phyloP scores from a whole-genome alignment of 2,797 vertebrate species.

The Aphelocoma californica region DNA sequence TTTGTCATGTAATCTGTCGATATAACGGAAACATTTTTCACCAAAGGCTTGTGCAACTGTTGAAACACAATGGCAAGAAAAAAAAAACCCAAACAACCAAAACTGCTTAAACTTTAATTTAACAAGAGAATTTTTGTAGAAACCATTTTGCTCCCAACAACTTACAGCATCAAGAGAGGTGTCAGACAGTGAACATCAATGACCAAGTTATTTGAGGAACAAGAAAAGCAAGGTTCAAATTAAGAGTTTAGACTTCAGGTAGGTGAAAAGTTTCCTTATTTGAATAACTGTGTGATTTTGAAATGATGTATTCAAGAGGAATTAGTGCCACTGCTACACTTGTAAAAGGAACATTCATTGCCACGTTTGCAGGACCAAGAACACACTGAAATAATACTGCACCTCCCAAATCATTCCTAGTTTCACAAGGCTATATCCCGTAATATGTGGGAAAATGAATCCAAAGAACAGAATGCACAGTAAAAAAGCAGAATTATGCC shows the following conservation, averaged over 20 bases:
- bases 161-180: background rate
- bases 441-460: background rate
- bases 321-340: background rate
- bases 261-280: background rate
- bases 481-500: background rate
- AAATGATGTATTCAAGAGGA: background rate
- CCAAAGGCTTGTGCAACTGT: background rate
- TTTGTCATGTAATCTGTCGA: background rate
- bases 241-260: background rate
- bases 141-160: background rate
- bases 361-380: background rate
- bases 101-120: background rate
- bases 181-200: background rate
- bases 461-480: background rate
- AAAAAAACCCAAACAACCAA: background rate
- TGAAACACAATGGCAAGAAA: background rate
- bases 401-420: background rate
- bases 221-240: background rate
- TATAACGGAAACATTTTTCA: background rate
- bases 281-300: background rate
- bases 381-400: background rate
- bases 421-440: background rate
- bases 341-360: background rate
- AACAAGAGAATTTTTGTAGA: background rate
- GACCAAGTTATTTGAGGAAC: background rate